Base-by-base conservation (phyloP, 2,888 invertebrate genomes). In the Chalcosyrphus nemorum region DNA sequence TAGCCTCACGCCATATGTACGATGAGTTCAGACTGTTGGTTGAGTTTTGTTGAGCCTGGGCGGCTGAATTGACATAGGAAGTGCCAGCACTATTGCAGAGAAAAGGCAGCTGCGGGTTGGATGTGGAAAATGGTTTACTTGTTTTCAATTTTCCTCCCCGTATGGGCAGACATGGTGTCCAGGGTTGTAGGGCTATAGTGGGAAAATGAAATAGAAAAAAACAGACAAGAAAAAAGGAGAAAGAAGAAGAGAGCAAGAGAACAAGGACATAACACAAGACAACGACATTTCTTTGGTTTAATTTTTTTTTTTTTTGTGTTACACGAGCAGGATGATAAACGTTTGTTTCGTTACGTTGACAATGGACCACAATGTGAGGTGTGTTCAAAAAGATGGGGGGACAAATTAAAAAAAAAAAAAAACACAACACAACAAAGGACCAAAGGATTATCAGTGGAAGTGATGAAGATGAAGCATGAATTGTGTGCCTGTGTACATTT, bases 111-210 rank as follows among this genome's bases (percentile, higher is more conserved):
- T 92, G 92, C 86, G 92, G 92, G 89, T 92, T 92, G 86, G 92
- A 92, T 87, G 92, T 91, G 82, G 92, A 92, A 88, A 91, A 91
- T 88, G 91, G 88, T 89, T 91, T 91, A 88, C 90, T 91, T 77
- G 92, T 91, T 90, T 92, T 91, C 85, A 92, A 87, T 88, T 92
- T 92, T 85, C 92, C 92, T 71, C 91, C 91, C 66, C 92, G 91
- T 87, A 92, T 92, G 81, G 92, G 92, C 88, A 92, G 88, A 86
- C 92, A 92, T 76, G 92, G 92, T 65, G 92, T 92, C 91, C 92
- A 92, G 50, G 92, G 92, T 89, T 92, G 92, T 86, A 92, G 89
- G 77, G 91, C 92, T 80, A 82, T 81, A 81, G 85, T 77, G 84
- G 86, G 66, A 77, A 66, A 86, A 86, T 72, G 86, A 86, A 80